Evolutionary conservation across 2,113 vertebrate species (phyloP).

Genomic region (Nycticryphes semicollaris): DNA sequence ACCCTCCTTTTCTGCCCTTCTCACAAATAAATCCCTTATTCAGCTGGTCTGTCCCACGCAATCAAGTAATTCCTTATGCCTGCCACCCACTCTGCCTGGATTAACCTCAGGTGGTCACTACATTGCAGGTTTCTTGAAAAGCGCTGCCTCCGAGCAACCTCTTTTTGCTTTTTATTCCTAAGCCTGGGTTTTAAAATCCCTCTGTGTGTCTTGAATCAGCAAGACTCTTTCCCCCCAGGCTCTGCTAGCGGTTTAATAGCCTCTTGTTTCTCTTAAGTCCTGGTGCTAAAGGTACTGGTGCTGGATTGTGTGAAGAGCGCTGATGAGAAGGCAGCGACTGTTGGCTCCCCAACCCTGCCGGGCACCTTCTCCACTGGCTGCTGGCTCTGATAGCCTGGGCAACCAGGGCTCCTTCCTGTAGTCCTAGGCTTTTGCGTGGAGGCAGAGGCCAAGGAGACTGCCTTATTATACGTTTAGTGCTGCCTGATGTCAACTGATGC

Average conservation of each 20-base stretch:
- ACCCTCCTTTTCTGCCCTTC: conserved; percentile 37
- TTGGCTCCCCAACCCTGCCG: rapidly evolving
- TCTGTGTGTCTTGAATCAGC: conserved; percentile 41
- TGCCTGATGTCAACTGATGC: neutral
- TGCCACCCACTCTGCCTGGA: conserved; percentile 62
- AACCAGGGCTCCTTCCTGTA: neutral
- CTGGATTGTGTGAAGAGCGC: neutral
- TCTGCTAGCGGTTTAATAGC: conserved; percentile 49
- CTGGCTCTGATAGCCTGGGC: neutral
- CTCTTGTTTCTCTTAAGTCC: conserved; percentile 48
- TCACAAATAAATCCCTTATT: conserved; percentile 61
- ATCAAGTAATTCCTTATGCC: conserved; percentile 44
- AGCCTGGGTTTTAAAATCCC: conserved; percentile 47
- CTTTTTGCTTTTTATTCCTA: conserved; percentile 30
- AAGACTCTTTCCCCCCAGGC: conserved; percentile 15
- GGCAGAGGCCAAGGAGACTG: neutral
- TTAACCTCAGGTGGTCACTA: conserved; percentile 69
- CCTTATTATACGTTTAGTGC: neutral
- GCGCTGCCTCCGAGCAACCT: conserved; percentile 14
- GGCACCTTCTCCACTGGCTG: neutral
- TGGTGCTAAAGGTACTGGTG: neutral
- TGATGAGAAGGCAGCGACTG: neutral
- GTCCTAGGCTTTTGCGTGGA: neutral
- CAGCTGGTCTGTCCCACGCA: neutral
- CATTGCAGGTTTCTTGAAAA: conserved; percentile 43